phyloP scores from a whole-genome alignment of 2,888 invertebrate genomes.

The Hydroisotoma schaefferi region DNA sequence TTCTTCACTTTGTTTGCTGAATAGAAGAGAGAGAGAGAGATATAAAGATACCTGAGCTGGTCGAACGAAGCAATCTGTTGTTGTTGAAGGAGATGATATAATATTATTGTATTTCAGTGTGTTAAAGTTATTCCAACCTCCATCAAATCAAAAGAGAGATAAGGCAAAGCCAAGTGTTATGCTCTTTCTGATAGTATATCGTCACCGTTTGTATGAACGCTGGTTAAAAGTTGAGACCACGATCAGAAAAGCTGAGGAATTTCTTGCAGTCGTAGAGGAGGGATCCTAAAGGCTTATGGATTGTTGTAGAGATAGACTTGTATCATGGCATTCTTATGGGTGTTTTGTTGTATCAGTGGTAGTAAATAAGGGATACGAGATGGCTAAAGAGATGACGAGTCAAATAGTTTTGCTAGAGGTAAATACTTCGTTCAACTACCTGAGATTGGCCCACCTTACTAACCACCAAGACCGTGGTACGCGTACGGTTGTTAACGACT shows the following conservation, averaged over 20 bases:
- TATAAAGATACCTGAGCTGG: background rate
- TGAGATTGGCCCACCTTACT: background rate
- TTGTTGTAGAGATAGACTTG: too few relatives aligned
- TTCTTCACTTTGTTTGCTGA: constrained; percentile 16
- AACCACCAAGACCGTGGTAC: background rate
- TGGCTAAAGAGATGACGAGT: constrained; percentile 7
- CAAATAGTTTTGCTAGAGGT: constrained; percentile 7
- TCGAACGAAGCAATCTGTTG: background rate
- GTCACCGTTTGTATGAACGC: constrained; percentile 3
- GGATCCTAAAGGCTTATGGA: too few relatives aligned
- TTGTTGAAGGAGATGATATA: constrained; percentile 5
- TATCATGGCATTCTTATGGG: too few relatives aligned
- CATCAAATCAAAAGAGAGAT: too few relatives aligned
- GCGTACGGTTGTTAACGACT: too few relatives aligned
- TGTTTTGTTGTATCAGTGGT: too few relatives aligned
- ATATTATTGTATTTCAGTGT: background rate
- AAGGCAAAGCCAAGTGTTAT: too few relatives aligned
- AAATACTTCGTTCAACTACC: constrained; percentile 8
- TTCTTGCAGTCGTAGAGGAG: background rate
- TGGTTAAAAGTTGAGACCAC: background rate
- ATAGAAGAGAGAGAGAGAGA: background rate
- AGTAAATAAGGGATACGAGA: background rate
- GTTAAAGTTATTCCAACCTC: background rate
- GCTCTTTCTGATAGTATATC: background rate
- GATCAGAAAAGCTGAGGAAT: background rate